These are phyloP conservation scores for Caenorhabditis sp. DNA, from an alignment of 2,888 invertebrate genomes.

Conservation along the genomic window DNA sequence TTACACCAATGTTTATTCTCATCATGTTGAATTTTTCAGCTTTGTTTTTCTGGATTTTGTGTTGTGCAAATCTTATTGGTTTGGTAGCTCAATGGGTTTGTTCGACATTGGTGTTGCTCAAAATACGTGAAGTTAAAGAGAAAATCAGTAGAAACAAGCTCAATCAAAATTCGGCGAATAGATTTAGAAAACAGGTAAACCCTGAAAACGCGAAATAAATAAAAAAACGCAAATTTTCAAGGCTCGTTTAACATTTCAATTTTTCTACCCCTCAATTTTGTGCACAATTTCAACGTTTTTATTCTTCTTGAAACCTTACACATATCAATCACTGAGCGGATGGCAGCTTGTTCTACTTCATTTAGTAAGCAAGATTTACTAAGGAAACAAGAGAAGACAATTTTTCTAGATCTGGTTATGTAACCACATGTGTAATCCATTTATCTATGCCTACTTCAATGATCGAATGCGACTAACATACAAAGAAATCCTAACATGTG, in stretches of 20 bases:
- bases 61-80: slow-evolving; percentile 48
- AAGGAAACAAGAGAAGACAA: not conserved
- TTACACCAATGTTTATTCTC: not conserved
- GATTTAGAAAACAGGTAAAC: slow-evolving; percentile 67
- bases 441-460: slow-evolving; percentile 69
- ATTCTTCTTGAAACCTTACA: slow-evolving; percentile 62
- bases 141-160: slow-evolving; percentile 66
- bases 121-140: slow-evolving; percentile 64
- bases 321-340: slow-evolving; percentile 42
- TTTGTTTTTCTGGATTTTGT: slow-evolving; percentile 47
- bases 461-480: slow-evolving; percentile 67
- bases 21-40: slow-evolving; percentile 29
- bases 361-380: slow-evolving; percentile 41
- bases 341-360: slow-evolving; percentile 61
- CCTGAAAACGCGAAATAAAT: not conserved
- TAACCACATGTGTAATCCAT: slow-evolving; percentile 67
- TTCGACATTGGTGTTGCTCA: slow-evolving; percentile 63
- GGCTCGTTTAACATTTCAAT: slow-evolving; percentile 67
- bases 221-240: slow-evolving; percentile 26
- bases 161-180: slow-evolving; percentile 67
- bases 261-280: slow-evolving; percentile 67
- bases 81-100: slow-evolving; percentile 59
- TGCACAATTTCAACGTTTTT: slow-evolving; percentile 65
- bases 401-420: slow-evolving; percentile 57
- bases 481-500: slow-evolving; percentile 61